Conservation (phyloP, 2,113 vertebrate species). For the Eudorcas thomsonii region DNA sequence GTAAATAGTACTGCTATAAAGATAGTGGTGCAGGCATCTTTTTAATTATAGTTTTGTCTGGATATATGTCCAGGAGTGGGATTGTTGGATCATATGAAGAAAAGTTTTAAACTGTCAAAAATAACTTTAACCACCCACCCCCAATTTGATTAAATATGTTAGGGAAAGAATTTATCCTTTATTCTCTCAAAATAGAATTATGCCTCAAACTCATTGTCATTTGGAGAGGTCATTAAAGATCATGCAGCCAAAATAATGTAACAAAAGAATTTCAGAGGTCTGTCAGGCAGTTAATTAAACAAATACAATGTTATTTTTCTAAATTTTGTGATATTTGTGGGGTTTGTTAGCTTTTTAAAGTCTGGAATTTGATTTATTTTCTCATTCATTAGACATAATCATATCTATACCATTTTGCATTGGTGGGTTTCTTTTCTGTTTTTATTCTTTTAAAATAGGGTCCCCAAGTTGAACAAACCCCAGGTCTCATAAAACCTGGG, state of each 20-base stretch:
- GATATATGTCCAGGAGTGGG: neutral
- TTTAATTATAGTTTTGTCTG: neutral
- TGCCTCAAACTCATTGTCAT: neutral
- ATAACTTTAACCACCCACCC: neutral
- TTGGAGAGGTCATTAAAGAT: neutral
- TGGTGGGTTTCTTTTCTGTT: neutral
- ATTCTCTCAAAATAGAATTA: neutral
- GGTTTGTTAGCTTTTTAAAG: neutral
- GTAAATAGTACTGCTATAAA: neutral
- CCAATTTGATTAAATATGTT: neutral
- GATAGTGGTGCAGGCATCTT: neutral
- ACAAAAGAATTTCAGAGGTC: neutral
- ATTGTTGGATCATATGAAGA: neutral
- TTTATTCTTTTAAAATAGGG: neutral
- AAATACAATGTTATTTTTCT: neutral
- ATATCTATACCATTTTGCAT: neutral
- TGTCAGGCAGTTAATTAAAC: neutral
- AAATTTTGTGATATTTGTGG: neutral
- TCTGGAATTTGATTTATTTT: neutral
- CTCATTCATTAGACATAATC: neutral
- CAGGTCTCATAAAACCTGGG: neutral
- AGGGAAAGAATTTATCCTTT: neutral
- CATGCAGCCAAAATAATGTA: neutral
- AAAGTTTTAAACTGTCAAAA: neutral
- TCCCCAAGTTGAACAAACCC: neutral